Percentiles rank a stretch among this genome's conserved stretches.
Evolutionary conservation across 2,113 vertebrate species (phyloP).

Genomic region (Chrysochloris asiatica): DNA sequence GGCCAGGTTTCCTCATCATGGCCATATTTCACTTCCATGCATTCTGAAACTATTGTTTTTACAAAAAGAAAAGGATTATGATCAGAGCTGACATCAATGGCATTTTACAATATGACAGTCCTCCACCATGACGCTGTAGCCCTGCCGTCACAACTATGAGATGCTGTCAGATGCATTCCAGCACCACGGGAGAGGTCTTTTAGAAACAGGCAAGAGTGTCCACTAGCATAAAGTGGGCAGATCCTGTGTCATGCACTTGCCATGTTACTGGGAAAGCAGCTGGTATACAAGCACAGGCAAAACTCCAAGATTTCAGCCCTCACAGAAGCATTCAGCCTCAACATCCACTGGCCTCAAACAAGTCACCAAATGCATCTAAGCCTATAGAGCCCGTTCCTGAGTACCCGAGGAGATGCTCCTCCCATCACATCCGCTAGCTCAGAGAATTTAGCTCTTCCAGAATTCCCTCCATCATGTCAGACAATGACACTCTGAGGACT

Average conservation of each 20-base stretch:
- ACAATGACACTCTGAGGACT: not conserved
- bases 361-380: not conserved
- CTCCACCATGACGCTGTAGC: constrained; percentile 59
- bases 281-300: not conserved
- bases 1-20: not conserved
- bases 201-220: constrained; percentile 26
- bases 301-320: constrained; percentile 36
- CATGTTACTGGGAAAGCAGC: not conserved
- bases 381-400: not conserved
- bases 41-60: constrained; percentile 61
- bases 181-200: constrained; percentile 19
- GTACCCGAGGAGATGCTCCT: not conserved
- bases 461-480: not conserved
- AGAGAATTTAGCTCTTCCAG: too few relatives aligned
- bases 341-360: not conserved
- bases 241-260: not conserved
- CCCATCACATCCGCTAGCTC: not conserved
- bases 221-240: not conserved
- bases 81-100: constrained; percentile 68
- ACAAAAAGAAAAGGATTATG: constrained; percentile 76
- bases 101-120: constrained; percentile 70
- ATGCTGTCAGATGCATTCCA: constrained; percentile 44
- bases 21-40: constrained; percentile 34
- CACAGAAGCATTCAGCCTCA: constrained; percentile 53
- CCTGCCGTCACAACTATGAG: constrained; percentile 51